These are phyloP conservation scores for Ectobius pallidus DNA, from an alignment of 2,888 invertebrate species.

Conservation along the genomic window DNA sequence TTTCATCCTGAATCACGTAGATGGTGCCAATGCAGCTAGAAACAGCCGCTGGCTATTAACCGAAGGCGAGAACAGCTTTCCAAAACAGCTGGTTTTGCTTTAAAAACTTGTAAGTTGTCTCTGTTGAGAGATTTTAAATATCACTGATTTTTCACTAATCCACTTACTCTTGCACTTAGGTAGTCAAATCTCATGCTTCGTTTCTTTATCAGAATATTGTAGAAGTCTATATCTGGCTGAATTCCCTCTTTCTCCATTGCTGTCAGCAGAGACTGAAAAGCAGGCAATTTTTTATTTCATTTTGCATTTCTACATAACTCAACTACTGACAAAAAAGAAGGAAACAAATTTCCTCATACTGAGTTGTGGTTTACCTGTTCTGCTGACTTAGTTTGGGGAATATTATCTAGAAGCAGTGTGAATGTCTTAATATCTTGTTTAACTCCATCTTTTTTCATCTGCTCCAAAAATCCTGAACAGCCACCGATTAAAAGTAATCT, in stretches of 20 bases:
- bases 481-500: slow-evolving; percentile 82
- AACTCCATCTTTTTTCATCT: slow-evolving; percentile 71
- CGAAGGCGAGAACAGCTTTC: too few relatives aligned
- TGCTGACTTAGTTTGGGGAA: slow-evolving; percentile 68
- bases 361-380: slow-evolving; percentile 71
- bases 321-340: too few relatives aligned
- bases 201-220: slow-evolving; percentile 84
- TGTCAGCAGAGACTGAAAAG: slow-evolving; percentile 61
- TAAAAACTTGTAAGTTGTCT: too few relatives aligned
- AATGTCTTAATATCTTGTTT: slow-evolving; percentile 80
- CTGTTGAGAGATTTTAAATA: too few relatives aligned
- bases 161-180: slow-evolving; percentile 71
- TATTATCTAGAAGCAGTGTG: slow-evolving; percentile 73
- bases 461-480: slow-evolving; percentile 71
- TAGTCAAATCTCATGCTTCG: slow-evolving; percentile 73
- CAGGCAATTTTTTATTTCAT: too few relatives aligned
- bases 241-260: slow-evolving; percentile 65
- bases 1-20: too few relatives aligned
- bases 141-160: too few relatives aligned
- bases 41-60: too few relatives aligned
- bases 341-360: too few relatives aligned
- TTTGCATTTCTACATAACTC: too few relatives aligned
- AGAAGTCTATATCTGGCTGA: slow-evolving; percentile 79
- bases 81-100: too few relatives aligned
- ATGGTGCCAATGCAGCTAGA: too few relatives aligned